Evolutionary conservation across 2,113 vertebrate genomes (phyloP).

Genomic region (Nesoenas mayeri): DNA sequence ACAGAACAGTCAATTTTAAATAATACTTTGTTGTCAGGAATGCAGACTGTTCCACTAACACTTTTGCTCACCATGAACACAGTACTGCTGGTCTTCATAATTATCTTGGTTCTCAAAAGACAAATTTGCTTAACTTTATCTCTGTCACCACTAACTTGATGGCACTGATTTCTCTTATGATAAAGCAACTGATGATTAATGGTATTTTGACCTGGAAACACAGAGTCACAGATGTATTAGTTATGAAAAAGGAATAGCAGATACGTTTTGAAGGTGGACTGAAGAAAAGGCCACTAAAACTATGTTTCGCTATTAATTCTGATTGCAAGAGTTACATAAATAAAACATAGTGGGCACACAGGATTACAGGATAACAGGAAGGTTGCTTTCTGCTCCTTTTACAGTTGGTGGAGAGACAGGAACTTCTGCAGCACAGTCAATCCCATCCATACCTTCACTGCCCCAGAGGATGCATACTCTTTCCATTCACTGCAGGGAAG

Average conservation of each 20-base stretch:
- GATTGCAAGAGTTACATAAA: not conserved
- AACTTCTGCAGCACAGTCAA: not conserved
- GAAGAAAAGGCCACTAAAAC: not conserved
- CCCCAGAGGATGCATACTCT: not conserved
- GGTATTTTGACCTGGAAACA: not conserved
- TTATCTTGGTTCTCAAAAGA: not conserved
- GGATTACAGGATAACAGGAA: not conserved
- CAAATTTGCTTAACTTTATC: not conserved
- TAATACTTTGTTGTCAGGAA: not conserved
- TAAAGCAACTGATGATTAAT: not conserved
- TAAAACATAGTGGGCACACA: not conserved
- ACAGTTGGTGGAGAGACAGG: not conserved
- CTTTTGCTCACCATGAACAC: not conserved
- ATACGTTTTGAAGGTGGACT: not conserved
- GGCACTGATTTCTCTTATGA: not conserved
- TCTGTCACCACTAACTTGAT: not conserved
- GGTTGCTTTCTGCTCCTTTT: not conserved
- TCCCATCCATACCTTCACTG: not conserved
- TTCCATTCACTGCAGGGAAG: not conserved
- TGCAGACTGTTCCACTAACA: not conserved
- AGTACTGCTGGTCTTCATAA: not conserved
- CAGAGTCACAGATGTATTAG: not conserved
- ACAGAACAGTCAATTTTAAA: not conserved
- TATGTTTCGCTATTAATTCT: not conserved
- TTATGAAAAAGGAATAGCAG: not conserved